Evolutionary conservation across 1,140 invertebrate genomes (phyloP), one percentile per base, ranked within the genome.

Genomic region (Lepidotrigona ventralis): DNA sequence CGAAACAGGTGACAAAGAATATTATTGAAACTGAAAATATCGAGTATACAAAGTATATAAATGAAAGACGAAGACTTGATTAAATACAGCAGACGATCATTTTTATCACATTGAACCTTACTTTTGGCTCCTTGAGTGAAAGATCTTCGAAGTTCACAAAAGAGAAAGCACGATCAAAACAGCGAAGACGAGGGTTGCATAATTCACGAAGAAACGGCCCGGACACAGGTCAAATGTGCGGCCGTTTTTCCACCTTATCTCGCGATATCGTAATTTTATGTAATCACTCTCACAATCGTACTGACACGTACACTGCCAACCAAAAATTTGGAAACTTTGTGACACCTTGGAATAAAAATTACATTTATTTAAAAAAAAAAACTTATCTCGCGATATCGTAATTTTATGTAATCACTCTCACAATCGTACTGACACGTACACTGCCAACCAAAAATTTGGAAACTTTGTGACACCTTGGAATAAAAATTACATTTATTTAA

Each of bases 351-450:
- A 60, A 3, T 60, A 21, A 60, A 60, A 3, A 12, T 23, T 23
- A 33, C 33, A n/a, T n/a, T n/a, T n/a, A n/a, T n/a, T n/a, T n/a
- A n/a, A n/a, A n/a, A n/a, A n/a, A n/a, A n/a, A n/a, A n/a, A n/a
- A n/a, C 6, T 74, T 58, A 21, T 4, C 5, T 9, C 58, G 21
- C 21, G 73, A 26, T 33, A 46, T 75, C 33, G 56, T 19, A 51
- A 64, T 46, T 76, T 76, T 76, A 76, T 64, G 39, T 64, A 64
- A 76, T n/a, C n/a, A 64, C 8, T 29, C n/a, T 75, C 29, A 9
- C 56, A 63, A 17, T 11, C 39, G 17, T 15, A 23, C 29, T 15
- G 1, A 14, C n/a, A 26, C 39, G 23, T 63, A 33, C 5, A 63
- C 3, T 14, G n/a, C 5, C 60, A 1, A 63, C 4, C 8, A 39